phyloP scores from a whole-genome alignment of 2,888 invertebrate species.

The Allacma fusca region DNA sequence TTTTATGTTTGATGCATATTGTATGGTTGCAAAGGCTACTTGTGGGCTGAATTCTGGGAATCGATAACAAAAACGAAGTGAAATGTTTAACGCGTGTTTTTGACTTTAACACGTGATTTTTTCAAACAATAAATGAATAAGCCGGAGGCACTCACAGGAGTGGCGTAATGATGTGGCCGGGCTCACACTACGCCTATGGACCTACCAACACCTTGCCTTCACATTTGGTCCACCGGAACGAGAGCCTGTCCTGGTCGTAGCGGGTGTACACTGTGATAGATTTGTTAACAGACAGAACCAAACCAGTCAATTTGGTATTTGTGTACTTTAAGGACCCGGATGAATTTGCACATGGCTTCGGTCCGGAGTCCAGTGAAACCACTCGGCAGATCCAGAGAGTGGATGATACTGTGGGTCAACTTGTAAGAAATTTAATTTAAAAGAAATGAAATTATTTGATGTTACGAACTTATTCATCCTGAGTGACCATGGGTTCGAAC shows the following conservation, averaged over 20 bases:
- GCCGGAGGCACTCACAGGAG: slow-evolving; percentile 68
- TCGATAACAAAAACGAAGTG: slow-evolving; percentile 3
- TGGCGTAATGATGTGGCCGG: slow-evolving; percentile 78
- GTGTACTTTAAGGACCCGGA: slow-evolving; percentile 78
- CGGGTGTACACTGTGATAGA: slow-evolving; percentile 70
- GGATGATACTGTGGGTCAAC: slow-evolving; percentile 68
- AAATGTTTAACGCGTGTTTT: background rate
- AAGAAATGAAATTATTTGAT: slow-evolving; percentile 66
- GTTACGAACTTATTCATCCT: slow-evolving; percentile 73
- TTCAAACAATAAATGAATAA: slow-evolving; percentile 70
- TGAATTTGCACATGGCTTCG: slow-evolving; percentile 70
- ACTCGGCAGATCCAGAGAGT: slow-evolving; percentile 58
- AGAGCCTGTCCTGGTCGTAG: slow-evolving; percentile 62
- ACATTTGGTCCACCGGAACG: slow-evolving; percentile 63
- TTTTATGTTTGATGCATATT: too few relatives aligned
- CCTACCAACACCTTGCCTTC: slow-evolving; percentile 66
- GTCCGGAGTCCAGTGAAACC: slow-evolving; percentile 67
- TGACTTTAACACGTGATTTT: too few relatives aligned
- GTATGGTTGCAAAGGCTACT: too few relatives aligned
- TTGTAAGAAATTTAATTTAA: slow-evolving; percentile 68
- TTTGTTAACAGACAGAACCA: slow-evolving; percentile 70
- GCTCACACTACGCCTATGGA: slow-evolving; percentile 68
- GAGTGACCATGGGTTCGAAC: slow-evolving; percentile 78
- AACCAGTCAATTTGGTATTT: slow-evolving; percentile 75
- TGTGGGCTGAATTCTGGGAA: background rate